phyloP scores from a whole-genome alignment of 1,140 invertebrate species.

The Plutomurus gul region DNA sequence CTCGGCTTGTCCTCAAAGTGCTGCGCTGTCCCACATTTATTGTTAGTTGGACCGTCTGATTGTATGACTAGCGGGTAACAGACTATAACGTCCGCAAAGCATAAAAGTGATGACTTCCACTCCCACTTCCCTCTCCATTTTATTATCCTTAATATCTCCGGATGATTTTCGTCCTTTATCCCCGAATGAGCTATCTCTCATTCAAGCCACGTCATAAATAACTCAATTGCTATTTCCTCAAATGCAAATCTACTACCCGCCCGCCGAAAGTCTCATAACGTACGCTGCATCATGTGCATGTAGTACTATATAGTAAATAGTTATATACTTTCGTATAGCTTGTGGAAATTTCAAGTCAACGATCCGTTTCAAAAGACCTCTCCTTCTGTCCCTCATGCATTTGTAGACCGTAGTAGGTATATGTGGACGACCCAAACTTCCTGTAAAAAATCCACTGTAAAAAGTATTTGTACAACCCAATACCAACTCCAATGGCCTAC shows the following conservation, averaged over 20 bases:
- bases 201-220: slow-evolving; percentile 26
- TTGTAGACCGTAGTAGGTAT: neutral
- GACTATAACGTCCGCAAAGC: slow-evolving; percentile 2
- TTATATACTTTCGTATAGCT: too few species aligned
- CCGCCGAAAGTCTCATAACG: too few species aligned
- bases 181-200: slow-evolving; percentile 18
- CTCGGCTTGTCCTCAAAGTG: neutral
- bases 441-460: too few species aligned
- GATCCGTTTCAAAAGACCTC: neutral
- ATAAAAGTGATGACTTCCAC: slow-evolving; percentile 27
- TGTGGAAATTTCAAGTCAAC: neutral
- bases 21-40: neutral
- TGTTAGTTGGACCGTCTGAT: neutral
- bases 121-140: slow-evolving; percentile 20
- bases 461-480: too few species aligned
- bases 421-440: too few species aligned
- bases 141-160: slow-evolving; percentile 27
- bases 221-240: slow-evolving; percentile 27
- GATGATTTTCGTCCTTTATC: slow-evolving; percentile 22
- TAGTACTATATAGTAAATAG: too few species aligned
- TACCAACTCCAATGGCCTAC: too few species aligned
- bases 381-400: neutral
- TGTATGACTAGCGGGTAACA: neutral
- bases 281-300: too few species aligned
- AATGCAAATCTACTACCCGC: too few species aligned